These are phyloP conservation scores for Drosophila pallidifrons DNA, from an alignment of 1,140 invertebrate species.

Conservation along the genomic window DNA sequence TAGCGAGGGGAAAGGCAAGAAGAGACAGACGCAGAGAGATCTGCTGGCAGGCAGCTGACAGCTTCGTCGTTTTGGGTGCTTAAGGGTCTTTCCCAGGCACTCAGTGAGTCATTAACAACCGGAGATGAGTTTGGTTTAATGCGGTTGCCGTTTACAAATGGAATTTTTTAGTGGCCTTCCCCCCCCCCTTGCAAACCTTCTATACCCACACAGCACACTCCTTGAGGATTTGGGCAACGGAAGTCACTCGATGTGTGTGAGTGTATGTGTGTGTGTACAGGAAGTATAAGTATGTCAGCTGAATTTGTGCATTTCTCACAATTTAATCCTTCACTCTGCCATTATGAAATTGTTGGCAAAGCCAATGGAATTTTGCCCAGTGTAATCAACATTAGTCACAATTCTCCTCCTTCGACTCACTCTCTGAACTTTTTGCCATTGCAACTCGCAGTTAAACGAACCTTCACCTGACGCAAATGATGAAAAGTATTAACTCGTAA, in stretches of 20 bases:
- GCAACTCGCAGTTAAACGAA: constrained; percentile 8
- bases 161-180: constrained; percentile 75
- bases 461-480: constrained; percentile 1
- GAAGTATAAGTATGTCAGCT: constrained; percentile 46
- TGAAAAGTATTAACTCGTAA: constrained; percentile 1
- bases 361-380: constrained; percentile 39
- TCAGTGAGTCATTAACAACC: constrained; percentile 80
- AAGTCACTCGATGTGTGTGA: constrained; percentile 56
- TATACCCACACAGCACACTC: constrained; percentile 12
- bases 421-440: background rate
- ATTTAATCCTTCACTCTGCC: constrained; percentile 54
- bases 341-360: constrained; percentile 11
- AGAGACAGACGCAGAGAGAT: background rate
- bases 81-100: constrained; percentile 52
- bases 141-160: constrained; percentile 79
- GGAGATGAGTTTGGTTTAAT: constrained; percentile 83
- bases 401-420: constrained; percentile 1
- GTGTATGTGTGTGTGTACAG: constrained; percentile 37
- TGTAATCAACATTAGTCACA: constrained; percentile 42
- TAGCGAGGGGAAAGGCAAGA: background rate
- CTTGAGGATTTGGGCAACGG: constrained; percentile 70
- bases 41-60: constrained; percentile 9
- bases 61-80: constrained; percentile 29
- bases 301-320: constrained; percentile 68
- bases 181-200: background rate